phyloP scores from a whole-genome alignment of 2,888 invertebrate species.

The Drosophila nr. fundita region DNA sequence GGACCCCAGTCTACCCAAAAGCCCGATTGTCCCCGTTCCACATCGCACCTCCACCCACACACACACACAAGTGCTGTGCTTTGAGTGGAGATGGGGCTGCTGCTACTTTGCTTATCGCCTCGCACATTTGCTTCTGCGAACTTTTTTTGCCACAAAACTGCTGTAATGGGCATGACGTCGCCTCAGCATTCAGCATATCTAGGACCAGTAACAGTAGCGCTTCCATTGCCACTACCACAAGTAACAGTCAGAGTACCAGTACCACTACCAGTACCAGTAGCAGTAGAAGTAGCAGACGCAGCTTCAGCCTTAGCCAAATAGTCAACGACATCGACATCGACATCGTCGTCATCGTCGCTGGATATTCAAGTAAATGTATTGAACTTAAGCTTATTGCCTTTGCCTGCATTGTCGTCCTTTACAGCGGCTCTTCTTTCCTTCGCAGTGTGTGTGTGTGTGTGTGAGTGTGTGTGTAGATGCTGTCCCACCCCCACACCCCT shows the following conservation, averaged over 20 bases:
- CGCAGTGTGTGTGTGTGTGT: not conserved
- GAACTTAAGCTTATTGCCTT: conserved; percentile 78
- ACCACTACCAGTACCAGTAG: not conserved
- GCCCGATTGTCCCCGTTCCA: conserved; percentile 30
- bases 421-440: not conserved
- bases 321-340: conserved; percentile 67
- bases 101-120: conserved; percentile 77
- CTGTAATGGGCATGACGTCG: conserved; percentile 67
- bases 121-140: conserved; percentile 72
- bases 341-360: conserved; percentile 36
- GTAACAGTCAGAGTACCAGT: not conserved
- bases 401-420: conserved; percentile 54
- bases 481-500: not conserved
- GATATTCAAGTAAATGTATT: conserved; percentile 78
- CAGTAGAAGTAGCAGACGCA: not conserved
- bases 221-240: conserved; percentile 10
- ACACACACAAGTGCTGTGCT: conserved; percentile 7
- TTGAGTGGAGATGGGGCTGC: conserved; percentile 13
- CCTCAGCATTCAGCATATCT: conserved; percentile 37
- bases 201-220: conserved; percentile 2
- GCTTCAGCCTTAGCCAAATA: conserved; percentile 45
- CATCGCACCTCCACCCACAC: not conserved
- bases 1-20: conserved; percentile 18
- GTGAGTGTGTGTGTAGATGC: not conserved
- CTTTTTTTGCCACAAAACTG: conserved; percentile 57